Conservation (phyloP, 1,140 invertebrate genomes). For the Scylla paramamosain region DNA sequence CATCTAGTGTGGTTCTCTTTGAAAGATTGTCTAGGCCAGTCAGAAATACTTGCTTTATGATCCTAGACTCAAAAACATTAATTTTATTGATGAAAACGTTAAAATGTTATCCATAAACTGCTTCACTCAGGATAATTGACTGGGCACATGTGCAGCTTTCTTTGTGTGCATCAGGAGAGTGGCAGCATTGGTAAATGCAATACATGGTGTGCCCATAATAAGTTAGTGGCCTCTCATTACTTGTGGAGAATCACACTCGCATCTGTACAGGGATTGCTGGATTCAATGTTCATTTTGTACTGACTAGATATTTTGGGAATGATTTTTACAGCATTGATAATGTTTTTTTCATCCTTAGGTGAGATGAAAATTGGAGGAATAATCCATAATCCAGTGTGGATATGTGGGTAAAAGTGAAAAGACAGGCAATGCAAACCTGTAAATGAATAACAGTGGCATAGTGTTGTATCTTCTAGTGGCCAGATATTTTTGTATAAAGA, state of each 20-base stretch:
- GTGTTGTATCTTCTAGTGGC: not conserved
- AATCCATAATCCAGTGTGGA: not conserved
- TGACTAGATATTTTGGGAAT: not conserved
- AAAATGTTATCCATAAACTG: not conserved
- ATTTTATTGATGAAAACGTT: not conserved
- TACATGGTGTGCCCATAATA: not conserved
- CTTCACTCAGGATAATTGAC: not conserved
- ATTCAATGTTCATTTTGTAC: not conserved
- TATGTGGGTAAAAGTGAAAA: not conserved
- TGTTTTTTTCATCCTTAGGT: not conserved
- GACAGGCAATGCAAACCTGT: not conserved
- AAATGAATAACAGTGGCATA: not conserved
- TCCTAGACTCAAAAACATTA: not conserved
- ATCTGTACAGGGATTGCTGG: not conserved
- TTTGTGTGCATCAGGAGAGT: no score
- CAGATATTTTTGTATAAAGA: not conserved
- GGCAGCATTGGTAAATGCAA: not conserved
- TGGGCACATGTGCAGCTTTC: not conserved
- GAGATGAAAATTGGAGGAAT: not conserved
- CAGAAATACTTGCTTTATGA: not conserved
- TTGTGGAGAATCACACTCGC: not conserved
- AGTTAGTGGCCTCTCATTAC: not conserved
- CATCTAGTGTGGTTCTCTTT: not conserved
- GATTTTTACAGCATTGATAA: not conserved
- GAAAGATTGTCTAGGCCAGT: not conserved